phyloP scores from a whole-genome alignment of 2,113 vertebrate genomes.

The Ptyas mucosa region DNA sequence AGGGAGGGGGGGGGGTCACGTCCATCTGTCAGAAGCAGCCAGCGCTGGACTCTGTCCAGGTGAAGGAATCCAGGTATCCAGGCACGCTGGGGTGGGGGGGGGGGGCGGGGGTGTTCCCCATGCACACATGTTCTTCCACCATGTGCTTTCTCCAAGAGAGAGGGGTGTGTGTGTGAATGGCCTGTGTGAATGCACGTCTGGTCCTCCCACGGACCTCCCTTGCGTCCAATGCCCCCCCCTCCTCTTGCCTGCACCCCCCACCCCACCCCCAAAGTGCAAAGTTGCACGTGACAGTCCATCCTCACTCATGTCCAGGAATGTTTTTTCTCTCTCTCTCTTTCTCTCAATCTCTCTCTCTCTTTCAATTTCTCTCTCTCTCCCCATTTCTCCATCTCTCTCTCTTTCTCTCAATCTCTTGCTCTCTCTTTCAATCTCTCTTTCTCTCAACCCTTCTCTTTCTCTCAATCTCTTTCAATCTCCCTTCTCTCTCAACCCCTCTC shows the following conservation, averaged over 20 bases:
- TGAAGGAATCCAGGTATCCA: neutral
- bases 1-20: neutral
- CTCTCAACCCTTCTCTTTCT: too few species aligned
- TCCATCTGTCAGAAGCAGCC: neutral
- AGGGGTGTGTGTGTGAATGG: neutral
- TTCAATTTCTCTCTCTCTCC: too few species aligned
- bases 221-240: neutral
- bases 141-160: neutral
- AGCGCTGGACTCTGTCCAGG: neutral
- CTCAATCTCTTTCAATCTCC: too few species aligned
- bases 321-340: neutral
- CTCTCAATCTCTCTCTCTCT: too few species aligned
- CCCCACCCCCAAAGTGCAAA: neutral
- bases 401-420: too few species aligned
- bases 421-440: too few species aligned
- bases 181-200: neutral
- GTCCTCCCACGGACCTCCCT: neutral
- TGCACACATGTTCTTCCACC: neutral
- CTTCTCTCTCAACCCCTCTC: accelerated
- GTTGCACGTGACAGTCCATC: neutral
- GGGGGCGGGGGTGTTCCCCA: neutral
- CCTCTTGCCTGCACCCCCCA: neutral
- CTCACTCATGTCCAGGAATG: neutral
- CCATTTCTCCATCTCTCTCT: too few species aligned
- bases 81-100: too few species aligned